Evolutionary conservation across 1,140 invertebrate genomes (phyloP), one percentile per base, ranked within the genome.

Genomic region (Apis cerana): DNA sequence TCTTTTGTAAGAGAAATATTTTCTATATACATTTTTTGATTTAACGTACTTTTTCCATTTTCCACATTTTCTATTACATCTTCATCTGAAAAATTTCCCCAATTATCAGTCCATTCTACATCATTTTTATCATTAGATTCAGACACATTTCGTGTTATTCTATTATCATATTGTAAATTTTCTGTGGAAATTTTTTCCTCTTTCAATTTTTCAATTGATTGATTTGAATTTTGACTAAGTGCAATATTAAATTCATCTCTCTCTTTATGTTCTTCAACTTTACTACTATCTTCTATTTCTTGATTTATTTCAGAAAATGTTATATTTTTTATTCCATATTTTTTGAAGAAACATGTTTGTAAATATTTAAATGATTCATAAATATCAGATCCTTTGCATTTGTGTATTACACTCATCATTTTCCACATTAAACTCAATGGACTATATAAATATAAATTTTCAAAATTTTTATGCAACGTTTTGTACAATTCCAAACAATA

Each of bases 401-500:
- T 83, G 64, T 85, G 78, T 21, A 85, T 62, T 59, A 74, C 70
- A n/a, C 67, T 85, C 8, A 82, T 71, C 77, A 90, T 91, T n/a
- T 75, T 72, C 27, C 58, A 17, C 70, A 94, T 93, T 74, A 94
- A 86, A 69, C 89, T 77, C 23, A 90, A 68, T 21, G 94, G 93
- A 86, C 89, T 89, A 52, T 92, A 90, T 17, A 85, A 89, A 86
- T 89, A 90, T 61, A 86, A 72, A 27, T 91, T 84, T n/a, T 79
- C 72, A 52, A 50, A 78, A n/a, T 91, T 83, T 52, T 59, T 52
- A 72, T 86, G 65, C 9, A 90, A 62, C 65, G 85, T 85, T 79
- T 87, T 91, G 74, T 89, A 84, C 33, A 94, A 67, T 77, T 93
- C 88, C 19, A 94, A 82, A 10, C 91, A 89, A 84, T 88, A 94